Conservation (phyloP, 2,888 invertebrate genomes). For the Patella pellucida region DNA sequence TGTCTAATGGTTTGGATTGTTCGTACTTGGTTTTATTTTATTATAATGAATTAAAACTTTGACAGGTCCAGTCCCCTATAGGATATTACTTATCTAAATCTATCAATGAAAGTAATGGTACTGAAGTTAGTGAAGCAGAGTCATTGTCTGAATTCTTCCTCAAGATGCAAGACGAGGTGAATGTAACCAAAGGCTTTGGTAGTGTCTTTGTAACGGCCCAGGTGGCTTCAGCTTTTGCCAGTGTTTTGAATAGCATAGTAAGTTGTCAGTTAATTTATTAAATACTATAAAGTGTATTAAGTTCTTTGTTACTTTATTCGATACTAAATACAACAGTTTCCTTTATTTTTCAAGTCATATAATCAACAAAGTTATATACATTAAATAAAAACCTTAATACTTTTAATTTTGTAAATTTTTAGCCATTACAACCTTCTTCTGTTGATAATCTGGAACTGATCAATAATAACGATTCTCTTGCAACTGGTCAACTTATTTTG, state of each 20-base stretch:
- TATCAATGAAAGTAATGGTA: not conserved
- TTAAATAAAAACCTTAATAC: no score
- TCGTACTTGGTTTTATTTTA: no score
- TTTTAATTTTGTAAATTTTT: not conserved
- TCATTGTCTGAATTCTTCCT: not conserved
- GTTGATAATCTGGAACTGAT: not conserved
- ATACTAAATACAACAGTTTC: no score
- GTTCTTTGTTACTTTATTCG: no score
- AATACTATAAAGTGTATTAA: no score
- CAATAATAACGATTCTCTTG: not conserved
- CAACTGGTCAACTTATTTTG: not conserved
- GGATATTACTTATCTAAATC: constrained; percentile 2
- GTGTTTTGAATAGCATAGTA: not conserved
- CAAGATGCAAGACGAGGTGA: not conserved
- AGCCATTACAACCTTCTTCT: not conserved
- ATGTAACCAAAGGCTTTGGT: not conserved
- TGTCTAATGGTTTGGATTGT: no score
- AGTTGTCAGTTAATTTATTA: not conserved
- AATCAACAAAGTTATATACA: no score
- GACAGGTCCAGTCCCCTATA: not conserved
- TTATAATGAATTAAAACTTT: no score
- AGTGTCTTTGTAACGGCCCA: not conserved
- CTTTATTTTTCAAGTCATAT: no score
- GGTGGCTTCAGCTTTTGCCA: not conserved
- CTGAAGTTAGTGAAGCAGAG: not conserved